Conservation (phyloP, 2,888 invertebrate genomes). For the Andrena haemorrhoa region DNA sequence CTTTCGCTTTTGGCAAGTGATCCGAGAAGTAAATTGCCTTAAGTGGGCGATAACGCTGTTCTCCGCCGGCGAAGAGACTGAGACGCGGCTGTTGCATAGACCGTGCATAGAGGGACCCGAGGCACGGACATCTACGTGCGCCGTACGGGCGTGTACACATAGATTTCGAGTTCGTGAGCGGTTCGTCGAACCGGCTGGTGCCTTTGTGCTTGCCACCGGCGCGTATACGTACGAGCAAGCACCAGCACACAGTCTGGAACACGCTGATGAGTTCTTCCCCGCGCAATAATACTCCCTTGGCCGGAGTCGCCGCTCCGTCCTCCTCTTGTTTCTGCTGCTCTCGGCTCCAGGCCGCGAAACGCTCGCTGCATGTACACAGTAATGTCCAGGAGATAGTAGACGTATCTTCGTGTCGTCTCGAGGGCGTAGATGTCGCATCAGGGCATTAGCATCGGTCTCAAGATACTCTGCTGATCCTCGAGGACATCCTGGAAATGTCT, state of each 20-base stretch:
- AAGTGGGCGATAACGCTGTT: conserved; percentile 67
- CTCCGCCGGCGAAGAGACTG: conserved; percentile 41
- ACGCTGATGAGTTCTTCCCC: conserved; percentile 64
- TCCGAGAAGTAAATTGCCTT: conserved; percentile 71
- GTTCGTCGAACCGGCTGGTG: conserved; percentile 35
- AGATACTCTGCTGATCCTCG: conserved; percentile 66
- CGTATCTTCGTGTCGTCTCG: conserved; percentile 61
- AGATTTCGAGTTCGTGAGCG: conserved; percentile 37
- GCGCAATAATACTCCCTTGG: conserved; percentile 50
- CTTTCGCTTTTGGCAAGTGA: conserved; percentile 69
- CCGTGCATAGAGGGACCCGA: conserved; percentile 4
- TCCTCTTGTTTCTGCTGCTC: conserved; percentile 22
- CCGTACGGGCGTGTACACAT: conserved; percentile 6
- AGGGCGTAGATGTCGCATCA: conserved; percentile 69
- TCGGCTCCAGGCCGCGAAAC: conserved; percentile 50
- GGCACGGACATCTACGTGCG: conserved; percentile 9
- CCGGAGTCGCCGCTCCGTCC: conserved; percentile 12
- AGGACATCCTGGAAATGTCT: conserved; percentile 61
- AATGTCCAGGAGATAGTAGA: conserved; percentile 67
- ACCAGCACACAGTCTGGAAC: conserved; percentile 39
- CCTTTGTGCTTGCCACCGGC: conserved; percentile 21
- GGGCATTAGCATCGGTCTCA: conserved; percentile 70
- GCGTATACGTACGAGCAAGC: conserved; percentile 21
- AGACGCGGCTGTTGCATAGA: conserved; percentile 41
- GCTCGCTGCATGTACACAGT: conserved; percentile 54